Conservation (phyloP, 2,888 invertebrate species). For the Crossocerus cetratus region DNA sequence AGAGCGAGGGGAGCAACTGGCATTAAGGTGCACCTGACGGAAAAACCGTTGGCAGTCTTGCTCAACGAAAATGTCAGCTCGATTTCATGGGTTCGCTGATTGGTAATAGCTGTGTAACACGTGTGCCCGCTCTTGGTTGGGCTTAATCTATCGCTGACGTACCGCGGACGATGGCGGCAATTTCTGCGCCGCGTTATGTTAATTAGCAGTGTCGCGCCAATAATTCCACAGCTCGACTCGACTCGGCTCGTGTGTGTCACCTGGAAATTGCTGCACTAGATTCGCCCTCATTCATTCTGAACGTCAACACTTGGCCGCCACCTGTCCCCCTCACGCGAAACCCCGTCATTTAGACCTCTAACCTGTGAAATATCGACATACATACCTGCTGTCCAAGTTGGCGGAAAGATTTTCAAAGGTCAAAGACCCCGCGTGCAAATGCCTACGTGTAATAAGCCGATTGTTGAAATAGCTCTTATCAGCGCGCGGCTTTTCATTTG, state of each 20-base stretch:
- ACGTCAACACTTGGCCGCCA: neutral
- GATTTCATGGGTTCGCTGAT: slow-evolving; percentile 27
- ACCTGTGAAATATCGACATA: no score
- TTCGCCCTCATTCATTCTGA: neutral
- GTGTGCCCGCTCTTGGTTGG: slow-evolving; percentile 8
- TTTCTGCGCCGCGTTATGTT: neutral
- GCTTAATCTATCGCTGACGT: neutral
- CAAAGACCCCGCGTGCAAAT: slow-evolving; percentile 22
- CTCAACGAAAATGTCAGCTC: slow-evolving; percentile 35
- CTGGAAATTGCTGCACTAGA: neutral
- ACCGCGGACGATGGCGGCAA: neutral
- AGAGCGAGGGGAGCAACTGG: neutral
- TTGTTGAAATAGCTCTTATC: slow-evolving; percentile 43
- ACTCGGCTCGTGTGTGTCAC: neutral
- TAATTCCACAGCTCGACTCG: neutral
- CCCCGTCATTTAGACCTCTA: no score
- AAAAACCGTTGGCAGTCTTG: slow-evolving; percentile 9
- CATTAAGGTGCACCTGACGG: slow-evolving; percentile 1
- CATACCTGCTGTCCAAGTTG: no score
- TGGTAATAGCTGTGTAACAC: slow-evolving; percentile 12
- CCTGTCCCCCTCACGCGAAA: slow-evolving; percentile 1
- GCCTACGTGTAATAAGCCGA: slow-evolving; percentile 29
- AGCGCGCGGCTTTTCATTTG: slow-evolving; percentile 19
- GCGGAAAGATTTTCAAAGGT: slow-evolving; percentile 42
- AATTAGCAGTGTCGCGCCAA: neutral